Conservation (phyloP, 2,113 vertebrate species). For the Loxodonta africana region DNA sequence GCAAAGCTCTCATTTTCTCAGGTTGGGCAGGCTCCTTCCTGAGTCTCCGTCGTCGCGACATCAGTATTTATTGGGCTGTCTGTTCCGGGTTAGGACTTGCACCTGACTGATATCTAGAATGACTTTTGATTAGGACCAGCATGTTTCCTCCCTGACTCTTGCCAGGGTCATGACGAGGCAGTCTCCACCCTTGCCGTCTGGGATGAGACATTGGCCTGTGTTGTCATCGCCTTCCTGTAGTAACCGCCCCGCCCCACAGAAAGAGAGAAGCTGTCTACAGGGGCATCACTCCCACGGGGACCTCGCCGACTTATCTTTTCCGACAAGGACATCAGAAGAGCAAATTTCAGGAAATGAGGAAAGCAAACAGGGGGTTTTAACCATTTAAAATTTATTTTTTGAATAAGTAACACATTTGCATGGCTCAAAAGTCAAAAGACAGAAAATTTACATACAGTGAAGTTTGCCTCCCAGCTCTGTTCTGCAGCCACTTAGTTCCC, state of each 20-base stretch:
- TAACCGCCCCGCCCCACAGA: background rate
- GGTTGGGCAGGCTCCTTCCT: constrained; percentile 26
- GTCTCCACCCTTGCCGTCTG: constrained; percentile 70
- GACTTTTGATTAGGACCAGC: constrained; percentile 68
- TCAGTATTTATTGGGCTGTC: background rate
- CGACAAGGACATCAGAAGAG: constrained; percentile 16
- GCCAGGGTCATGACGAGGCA: constrained; percentile 66
- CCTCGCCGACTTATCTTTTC: constrained; percentile 18
- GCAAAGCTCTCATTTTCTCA: background rate
- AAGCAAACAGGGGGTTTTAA: background rate
- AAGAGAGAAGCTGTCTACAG: background rate
- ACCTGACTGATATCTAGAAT: constrained; percentile 63
- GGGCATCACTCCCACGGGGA: background rate
- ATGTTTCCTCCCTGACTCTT: constrained; percentile 54
- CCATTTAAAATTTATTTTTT: background rate
- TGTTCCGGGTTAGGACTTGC: constrained; percentile 45
- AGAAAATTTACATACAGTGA: background rate
- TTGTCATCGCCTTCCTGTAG: constrained; percentile 71
- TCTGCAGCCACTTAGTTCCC: too few species aligned
- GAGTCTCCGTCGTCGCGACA: background rate
- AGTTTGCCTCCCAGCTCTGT: background rate
- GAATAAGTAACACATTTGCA: background rate
- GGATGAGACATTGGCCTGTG: constrained; percentile 66
- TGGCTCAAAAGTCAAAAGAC: background rate
- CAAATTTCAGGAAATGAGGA: constrained; percentile 67